Evolutionary conservation across 2,888 invertebrate genomes (phyloP).

Genomic region (Himalopsyche anomala): DNA sequence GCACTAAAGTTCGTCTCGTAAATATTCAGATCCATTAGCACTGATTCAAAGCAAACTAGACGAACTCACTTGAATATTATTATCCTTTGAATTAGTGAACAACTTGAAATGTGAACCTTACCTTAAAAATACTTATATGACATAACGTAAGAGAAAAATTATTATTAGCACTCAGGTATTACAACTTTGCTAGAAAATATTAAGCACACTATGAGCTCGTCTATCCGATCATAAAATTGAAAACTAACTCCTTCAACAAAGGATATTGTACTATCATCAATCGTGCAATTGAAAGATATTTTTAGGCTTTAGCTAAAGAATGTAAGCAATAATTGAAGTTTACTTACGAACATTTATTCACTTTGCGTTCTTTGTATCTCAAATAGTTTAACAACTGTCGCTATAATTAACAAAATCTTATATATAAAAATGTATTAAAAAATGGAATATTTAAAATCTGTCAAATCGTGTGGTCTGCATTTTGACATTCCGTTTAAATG

Average conservation of each 20-base stretch:
- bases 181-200: background rate
- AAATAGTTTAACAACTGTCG: too few relatives aligned
- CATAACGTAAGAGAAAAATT: background rate
- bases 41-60: slow-evolving; percentile 25
- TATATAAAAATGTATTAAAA: too few relatives aligned
- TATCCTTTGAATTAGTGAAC: slow-evolving; percentile 26
- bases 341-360: too few relatives aligned
- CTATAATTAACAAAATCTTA: too few relatives aligned
- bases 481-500: too few relatives aligned
- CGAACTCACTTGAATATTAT: slow-evolving; percentile 15
- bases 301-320: too few relatives aligned
- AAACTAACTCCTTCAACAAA: background rate
- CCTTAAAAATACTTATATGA: background rate
- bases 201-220: background rate
- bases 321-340: too few relatives aligned
- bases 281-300: too few relatives aligned
- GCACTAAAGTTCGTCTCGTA: slow-evolving; percentile 26
- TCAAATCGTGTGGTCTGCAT: too few relatives aligned
- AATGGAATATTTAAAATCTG: too few relatives aligned
- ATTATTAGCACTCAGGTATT: background rate
- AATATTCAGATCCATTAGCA: slow-evolving; percentile 26
- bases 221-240: background rate
- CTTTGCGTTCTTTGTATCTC: too few relatives aligned
- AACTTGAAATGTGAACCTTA: slow-evolving; percentile 1
- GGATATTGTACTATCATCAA: too few relatives aligned